Base-by-base conservation (phyloP, 2,888 invertebrate genomes). In the Trichogramma dendrolimi region DNA sequence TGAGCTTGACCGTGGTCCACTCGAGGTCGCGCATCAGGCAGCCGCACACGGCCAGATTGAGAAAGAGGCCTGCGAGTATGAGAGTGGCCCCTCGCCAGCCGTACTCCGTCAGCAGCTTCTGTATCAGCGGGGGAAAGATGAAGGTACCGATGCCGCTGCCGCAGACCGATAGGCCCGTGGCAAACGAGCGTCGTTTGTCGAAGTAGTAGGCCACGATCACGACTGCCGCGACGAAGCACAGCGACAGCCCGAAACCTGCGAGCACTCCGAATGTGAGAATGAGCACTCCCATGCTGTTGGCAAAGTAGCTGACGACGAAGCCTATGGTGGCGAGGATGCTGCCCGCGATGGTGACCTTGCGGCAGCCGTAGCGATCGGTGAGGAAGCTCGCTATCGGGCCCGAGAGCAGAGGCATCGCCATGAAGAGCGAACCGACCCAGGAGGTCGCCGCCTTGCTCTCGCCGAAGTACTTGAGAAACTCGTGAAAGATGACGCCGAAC, bases 131-230 rank as follows among this genome's bases (percentile, higher is more conserved):
- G 6, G 92, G 91, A 75, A 93, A 92, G 60, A 93, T 84, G 76
- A 92, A 92, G 0, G 94, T 94, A 4, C 94, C 94, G 65, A 92
- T 91, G 27, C 93, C 93, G 70, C 91, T 91, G 4, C 94, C 93
- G 78, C 92, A 92, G 0, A 92, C 92, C 1, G 92, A 90, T 56
- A 93, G 82, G 0, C 93, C 92, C 8, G 93, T 94, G 5, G 94
- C 94, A 66, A 93, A 85, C 0, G 92, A 91, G 62, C 92, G 83
- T 73, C 85, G 87, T 77, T 89, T 89, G 73, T 93, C 92, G 76
- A 94, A 94, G 77, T 93, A 94, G 76, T 92, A 93, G 1, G 93
- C 92, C 42, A 94, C 93, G 68, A 92, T 91, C 3, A 94, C 93
- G 5, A 94, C 92, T 1, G 93, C 92, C n/a, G 92, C 89, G 56